Evolutionary conservation across 2,113 vertebrate genomes (phyloP), one percentile per base, ranked within the genome.

Genomic region (Danio rerio): DNA sequence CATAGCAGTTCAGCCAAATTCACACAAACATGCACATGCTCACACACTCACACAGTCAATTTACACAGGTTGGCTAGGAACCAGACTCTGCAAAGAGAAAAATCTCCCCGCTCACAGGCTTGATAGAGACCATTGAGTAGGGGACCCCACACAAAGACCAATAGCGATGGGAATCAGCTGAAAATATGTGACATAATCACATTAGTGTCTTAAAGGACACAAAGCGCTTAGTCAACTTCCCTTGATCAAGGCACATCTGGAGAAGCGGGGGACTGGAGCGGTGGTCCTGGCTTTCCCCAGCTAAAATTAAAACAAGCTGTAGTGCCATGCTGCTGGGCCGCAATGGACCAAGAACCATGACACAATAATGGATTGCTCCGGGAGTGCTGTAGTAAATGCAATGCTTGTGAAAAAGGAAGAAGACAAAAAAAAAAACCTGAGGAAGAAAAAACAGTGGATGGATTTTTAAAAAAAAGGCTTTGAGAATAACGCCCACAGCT

Each of bases 261-360:
- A 87, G 87, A 86, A 86, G 87, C 81, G 73, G 83, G 86, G 89
- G 81, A 77, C 89, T 86, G 79, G 89, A 92, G 91, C 88, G 61
- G 74, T 88, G 78, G 90, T 86, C 86, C 89, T 89, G 90, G 87
- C 89, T 90, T 90, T 91, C 88, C 90, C 88, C 87, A 85, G 81
- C 88, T 86, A 82, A 92, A 94, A 94, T 92, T 87, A 92, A 94
- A 92, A 92, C 92, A 94, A 92, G 92, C 92, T 94, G 91, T 90
- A 91, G 91, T 91, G 89, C 89, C 91, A 86, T 61, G 89, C 82
- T 88, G 87, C 86, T 88, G 89, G 91, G 89, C 89, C 89, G 71
- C 86, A 86, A 81, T 81, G 86, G 91, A 92, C 89, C 88, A 91
- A 92, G 89, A 91, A 91, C 89, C 90, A 90, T 93, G 91, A 92